Percentiles rank a stretch among this genome's conserved stretches.
Evolutionary conservation across 2,888 invertebrate genomes (phyloP).

Genomic region (Rambutsinella grinnellia): DNA sequence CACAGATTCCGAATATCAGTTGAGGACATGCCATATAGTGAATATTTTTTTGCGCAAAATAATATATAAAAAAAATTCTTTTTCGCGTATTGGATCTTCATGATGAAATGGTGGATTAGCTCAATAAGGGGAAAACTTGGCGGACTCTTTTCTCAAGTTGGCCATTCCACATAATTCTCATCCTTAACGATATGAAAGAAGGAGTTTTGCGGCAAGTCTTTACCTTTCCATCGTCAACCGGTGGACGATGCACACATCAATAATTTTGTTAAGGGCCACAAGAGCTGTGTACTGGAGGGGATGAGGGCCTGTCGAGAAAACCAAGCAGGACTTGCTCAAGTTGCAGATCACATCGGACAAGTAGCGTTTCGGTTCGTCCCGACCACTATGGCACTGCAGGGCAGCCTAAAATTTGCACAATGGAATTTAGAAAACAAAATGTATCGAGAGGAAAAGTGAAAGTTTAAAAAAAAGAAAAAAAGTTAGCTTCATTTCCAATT

Average conservation of each 20-base stretch:
- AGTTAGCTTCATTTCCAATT: constrained; percentile 4
- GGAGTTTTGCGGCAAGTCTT: too few species aligned
- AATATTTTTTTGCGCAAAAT: too few species aligned
- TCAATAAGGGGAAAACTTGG: too few species aligned
- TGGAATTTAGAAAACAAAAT: constrained; percentile 7
- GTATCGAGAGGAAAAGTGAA: constrained; percentile 1
- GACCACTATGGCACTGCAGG: constrained; percentile 61
- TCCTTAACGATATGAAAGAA: too few species aligned
- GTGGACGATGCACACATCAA: constrained; percentile 72
- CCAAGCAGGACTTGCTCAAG: constrained; percentile 73
- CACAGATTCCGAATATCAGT: too few species aligned
- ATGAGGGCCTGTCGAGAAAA: constrained; percentile 74
- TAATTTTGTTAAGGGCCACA: constrained; percentile 74
- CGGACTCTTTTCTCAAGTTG: too few species aligned
- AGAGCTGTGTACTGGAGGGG: constrained; percentile 76
- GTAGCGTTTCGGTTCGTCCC: constrained; percentile 65
- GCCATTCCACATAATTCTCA: too few species aligned
- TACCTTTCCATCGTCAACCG: constrained; percentile 68
- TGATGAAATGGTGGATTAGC: too few species aligned
- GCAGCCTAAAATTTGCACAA: constrained; percentile 63
- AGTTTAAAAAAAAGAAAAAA: too few species aligned
- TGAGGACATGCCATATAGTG: too few species aligned
- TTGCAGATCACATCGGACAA: constrained; percentile 71
- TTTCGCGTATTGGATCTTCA: too few species aligned
- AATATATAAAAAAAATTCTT: too few species aligned